These are phyloP conservation scores for Saguinus imperator DNA, from an alignment of 2,113 vertebrate genomes.

Conservation along the genomic window DNA sequence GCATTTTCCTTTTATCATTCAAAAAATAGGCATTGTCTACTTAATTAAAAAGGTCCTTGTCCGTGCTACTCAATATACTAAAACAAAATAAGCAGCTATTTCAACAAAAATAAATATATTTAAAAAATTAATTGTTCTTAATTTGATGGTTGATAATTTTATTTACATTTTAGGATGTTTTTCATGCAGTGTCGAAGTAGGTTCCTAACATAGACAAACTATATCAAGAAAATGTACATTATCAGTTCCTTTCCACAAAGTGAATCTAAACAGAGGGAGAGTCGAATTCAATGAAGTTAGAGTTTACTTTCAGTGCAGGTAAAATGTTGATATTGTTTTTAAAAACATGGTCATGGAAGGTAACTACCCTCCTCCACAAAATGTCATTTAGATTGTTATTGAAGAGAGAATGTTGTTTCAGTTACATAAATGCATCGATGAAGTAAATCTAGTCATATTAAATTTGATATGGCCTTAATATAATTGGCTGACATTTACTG, in stretches of 20 bases:
- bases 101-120: background rate
- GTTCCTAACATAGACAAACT: background rate
- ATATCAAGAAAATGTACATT: background rate
- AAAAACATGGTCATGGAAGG: background rate
- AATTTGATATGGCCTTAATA: background rate
- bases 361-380: background rate
- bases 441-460: background rate
- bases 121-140: background rate
- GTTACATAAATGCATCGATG: background rate
- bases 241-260: background rate
- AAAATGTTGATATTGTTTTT: background rate
- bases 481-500: background rate
- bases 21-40: background rate
- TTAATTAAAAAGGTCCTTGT: background rate
- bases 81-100: background rate
- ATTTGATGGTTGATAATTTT: background rate
- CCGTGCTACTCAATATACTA: background rate
- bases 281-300: background rate
- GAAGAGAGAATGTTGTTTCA: background rate
- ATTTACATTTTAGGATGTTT: background rate
- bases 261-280: background rate
- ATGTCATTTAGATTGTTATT: background rate
- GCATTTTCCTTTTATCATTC: background rate
- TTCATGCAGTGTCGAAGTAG: background rate
- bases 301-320: background rate